These are phyloP conservation scores for Furnarius figulus DNA, from an alignment of 2,113 vertebrate genomes.

Conservation along the genomic window DNA sequence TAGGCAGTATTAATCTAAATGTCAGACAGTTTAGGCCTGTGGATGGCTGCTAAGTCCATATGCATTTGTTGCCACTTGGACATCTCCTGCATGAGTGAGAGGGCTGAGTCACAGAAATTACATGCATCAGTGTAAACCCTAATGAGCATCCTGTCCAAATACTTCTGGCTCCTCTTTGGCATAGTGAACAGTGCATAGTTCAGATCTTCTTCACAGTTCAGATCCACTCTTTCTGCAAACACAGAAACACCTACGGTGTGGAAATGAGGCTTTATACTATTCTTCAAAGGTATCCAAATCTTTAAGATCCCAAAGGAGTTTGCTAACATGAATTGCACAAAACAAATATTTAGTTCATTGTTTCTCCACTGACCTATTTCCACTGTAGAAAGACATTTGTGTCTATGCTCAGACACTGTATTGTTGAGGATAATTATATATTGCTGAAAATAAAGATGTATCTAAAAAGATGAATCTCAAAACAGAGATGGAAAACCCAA, in stretches of 20 bases:
- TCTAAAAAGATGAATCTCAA: not conserved
- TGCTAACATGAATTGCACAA: not conserved
- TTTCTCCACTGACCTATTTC: not conserved
- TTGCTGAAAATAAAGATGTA: not conserved
- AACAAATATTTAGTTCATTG: not conserved
- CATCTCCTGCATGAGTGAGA: not conserved
- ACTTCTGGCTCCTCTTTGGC: not conserved
- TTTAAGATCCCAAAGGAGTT: not conserved
- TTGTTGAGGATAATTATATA: not conserved
- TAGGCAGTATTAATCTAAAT: not conserved
- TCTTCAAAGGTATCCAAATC: not conserved
- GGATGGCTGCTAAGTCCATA: not conserved
- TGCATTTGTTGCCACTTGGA: not conserved
- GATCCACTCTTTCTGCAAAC: not conserved
- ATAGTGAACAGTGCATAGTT: not conserved
- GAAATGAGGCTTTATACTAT: not conserved
- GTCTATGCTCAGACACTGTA: not conserved
- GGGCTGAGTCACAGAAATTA: not conserved
- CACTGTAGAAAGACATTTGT: not conserved
- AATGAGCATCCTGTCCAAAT: not conserved
- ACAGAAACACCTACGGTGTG: not conserved
- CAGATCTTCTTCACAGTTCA: not conserved
- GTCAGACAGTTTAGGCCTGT: not conserved
- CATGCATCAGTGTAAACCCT: not conserved
- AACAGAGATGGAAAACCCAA: not conserved